A percentile compares a stretch with the other conserved stretches of the same genome.
phyloP scores from a whole-genome alignment of 2,113 vertebrate species.

The Triplophysa siluroides region DNA sequence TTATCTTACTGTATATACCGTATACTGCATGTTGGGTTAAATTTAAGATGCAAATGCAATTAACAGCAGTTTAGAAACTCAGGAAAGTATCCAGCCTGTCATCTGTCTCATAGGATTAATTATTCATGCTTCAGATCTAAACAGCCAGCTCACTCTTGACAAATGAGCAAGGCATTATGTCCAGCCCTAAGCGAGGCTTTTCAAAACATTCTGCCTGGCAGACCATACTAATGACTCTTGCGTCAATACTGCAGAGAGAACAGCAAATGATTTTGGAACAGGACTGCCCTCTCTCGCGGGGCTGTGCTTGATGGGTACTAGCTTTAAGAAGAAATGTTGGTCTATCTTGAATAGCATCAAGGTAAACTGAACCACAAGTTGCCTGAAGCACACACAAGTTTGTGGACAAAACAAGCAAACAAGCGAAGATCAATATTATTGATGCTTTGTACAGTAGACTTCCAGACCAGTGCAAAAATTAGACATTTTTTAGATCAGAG shows the following conservation, averaged over 20 bases:
- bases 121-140: conserved; percentile 18
- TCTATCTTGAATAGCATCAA: conserved; percentile 3
- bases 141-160: background rate
- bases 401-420: background rate
- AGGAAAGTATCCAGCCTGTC: conserved; percentile 5
- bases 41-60: background rate
- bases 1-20: too few species aligned
- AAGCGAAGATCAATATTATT: conserved; percentile 7
- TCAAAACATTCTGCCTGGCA: background rate
- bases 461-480: background rate
- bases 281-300: background rate
- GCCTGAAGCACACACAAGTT: conserved; percentile 6
- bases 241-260: conserved; percentile 10
- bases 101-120: conserved; percentile 22
- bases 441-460: background rate
- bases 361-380: background rate
- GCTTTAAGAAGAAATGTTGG: conserved; percentile 3
- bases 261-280: conserved; percentile 12
- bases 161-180: background rate
- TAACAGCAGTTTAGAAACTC: conserved; percentile 5
- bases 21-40: too few species aligned
- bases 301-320: background rate
- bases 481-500: background rate
- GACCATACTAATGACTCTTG: background rate
- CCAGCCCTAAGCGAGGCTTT: conserved; percentile 5